Base-by-base conservation (phyloP, 2,797 vertebrate genomes). In the Cygnus olor region DNA sequence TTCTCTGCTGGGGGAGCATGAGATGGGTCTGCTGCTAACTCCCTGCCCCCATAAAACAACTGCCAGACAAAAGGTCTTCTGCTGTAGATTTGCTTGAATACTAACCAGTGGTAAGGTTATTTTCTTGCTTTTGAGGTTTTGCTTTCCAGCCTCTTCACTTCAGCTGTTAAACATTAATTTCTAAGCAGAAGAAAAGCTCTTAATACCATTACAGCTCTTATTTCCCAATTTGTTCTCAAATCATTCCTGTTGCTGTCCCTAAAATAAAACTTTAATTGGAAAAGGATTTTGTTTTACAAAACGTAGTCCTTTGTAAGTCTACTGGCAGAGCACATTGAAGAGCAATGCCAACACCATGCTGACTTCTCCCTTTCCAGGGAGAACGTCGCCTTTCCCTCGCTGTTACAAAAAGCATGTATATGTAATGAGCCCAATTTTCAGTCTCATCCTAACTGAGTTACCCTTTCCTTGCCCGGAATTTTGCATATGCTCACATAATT, bases 401-500 rank as follows among this genome's bases (percentile, higher is more conserved):
- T 60, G 16, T 89, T 93, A 78, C 76, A 82, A 80, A 87, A 47
- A 91, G 51, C 61, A 38, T 70, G 47, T 93, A 70, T 40, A 66
- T 34, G 66, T 47, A 89, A 32, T 65, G 81, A 94, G 91, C 47
- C 49, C 14, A 78, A 69, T 78, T 93, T 90, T 85, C 88, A 82
- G 78, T 85, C 80, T 92, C 68, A 44, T 85, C 79, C 88, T 92
- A 91, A 91, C 80, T 90, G 54, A 12, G 54, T 92, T 96, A 94
- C 81, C 81, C 88, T 90, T 90, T 89, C 83, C 86, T 87, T 89
- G 57, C 88, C 81, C 10, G 11, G 86, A 77, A 88, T 91, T 95
- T 96, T 95, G 95, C 95, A 96, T 94, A 95, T 72, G 72, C 79
- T 96, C 51, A 83, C 38, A 71, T 85, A 93, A 96, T 95, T 95